Evolutionary conservation across 2,113 vertebrate species (phyloP).

Genomic region (Calidris pygmaea): DNA sequence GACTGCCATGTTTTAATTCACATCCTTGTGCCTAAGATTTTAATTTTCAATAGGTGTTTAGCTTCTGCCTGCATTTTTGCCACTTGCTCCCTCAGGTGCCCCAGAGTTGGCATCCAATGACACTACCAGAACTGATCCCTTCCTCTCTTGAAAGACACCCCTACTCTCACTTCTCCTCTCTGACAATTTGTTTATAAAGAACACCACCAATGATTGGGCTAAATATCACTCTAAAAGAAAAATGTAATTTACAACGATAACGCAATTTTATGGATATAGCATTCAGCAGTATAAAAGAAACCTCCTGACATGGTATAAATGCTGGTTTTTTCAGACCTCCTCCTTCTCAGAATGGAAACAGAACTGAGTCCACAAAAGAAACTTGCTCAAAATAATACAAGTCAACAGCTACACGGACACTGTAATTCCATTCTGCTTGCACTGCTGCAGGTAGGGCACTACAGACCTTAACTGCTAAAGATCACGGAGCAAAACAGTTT

Average conservation of each 20-base stretch:
- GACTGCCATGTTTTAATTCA: not conserved
- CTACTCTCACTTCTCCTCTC: not conserved
- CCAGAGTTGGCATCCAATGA: not conserved
- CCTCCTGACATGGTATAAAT: not conserved
- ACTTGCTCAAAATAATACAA: not conserved
- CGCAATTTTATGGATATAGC: not conserved
- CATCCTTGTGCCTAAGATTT: not conserved
- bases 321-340: not conserved
- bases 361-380: not conserved
- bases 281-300: not conserved
- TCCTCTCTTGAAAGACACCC: not conserved
- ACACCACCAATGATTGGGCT: not conserved
- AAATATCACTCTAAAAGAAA: not conserved
- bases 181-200: not conserved
- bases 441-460: not conserved
- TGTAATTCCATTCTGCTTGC: not conserved
- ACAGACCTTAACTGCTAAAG: not conserved
- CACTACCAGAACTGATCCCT: not conserved
- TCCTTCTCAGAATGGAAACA: not conserved
- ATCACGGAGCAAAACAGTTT: not conserved
- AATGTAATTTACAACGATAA: not conserved
- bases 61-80: not conserved
- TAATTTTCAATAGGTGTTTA: not conserved
- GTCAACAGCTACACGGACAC: not conserved
- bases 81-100: not conserved